Conservation (phyloP, 2,797 vertebrate genomes). For the Fratercula arctica region DNA sequence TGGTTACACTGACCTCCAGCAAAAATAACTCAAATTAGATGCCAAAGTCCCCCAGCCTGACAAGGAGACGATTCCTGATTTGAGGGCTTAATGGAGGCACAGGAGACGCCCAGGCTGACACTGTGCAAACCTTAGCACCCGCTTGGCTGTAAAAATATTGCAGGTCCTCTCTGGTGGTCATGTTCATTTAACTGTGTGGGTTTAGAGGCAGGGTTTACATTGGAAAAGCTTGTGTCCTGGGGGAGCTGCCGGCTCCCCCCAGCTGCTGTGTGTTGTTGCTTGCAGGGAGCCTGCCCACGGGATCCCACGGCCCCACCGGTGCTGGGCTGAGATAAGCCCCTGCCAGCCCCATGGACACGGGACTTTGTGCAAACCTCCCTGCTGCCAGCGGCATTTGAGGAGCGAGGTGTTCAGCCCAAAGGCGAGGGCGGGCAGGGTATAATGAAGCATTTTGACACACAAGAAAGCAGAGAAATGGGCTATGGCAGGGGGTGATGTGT, state of each 20-base stretch:
- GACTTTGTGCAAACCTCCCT: neutral
- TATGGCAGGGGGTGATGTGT: slow-evolving; percentile 50
- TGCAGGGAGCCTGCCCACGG: neutral
- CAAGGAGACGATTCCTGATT: neutral
- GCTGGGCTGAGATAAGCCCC: neutral
- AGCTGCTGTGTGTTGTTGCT: neutral
- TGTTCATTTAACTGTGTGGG: neutral
- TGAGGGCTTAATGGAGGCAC: neutral
- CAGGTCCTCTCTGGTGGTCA: neutral
- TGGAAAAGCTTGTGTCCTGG: neutral
- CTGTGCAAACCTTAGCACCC: neutral
- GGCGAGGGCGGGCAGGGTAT: slow-evolving; percentile 11
- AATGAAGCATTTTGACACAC: slow-evolving; percentile 52
- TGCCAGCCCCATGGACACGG: neutral
- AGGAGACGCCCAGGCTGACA: neutral
- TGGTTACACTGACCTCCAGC: neutral
- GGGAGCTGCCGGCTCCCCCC: neutral
- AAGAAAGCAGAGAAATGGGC: slow-evolving; percentile 26
- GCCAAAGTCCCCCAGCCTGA: neutral
- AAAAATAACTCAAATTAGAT: neutral
- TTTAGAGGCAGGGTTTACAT: neutral
- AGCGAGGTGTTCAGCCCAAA: neutral
- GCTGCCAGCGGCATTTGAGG: neutral
- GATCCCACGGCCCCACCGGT: neutral
- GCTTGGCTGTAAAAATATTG: neutral